Percentiles rank a stretch among this genome's conserved stretches.
Conservation (phyloP, 2,797 vertebrate genomes). For the Sebastiscus albofasciatus region DNA sequence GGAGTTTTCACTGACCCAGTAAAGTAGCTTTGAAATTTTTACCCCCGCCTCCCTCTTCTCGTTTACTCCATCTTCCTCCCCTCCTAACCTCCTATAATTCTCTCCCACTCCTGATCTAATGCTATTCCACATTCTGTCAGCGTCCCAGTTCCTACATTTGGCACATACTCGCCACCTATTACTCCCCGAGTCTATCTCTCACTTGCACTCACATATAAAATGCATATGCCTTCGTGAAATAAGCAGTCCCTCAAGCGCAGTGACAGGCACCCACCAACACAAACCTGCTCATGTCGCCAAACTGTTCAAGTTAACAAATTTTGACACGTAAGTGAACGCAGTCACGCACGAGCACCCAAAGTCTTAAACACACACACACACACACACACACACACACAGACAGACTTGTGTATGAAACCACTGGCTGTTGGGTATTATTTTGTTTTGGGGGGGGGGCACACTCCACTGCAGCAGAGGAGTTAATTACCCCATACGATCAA, state of each 20-base stretch:
- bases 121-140: constrained; percentile 61
- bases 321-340: constrained; percentile 44
- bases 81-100: constrained; percentile 65
- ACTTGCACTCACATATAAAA: constrained; percentile 64
- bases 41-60: constrained; percentile 12
- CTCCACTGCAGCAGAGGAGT: constrained; percentile 70
- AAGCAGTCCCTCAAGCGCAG: constrained; percentile 57
- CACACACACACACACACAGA: background rate
- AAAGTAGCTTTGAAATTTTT: constrained; percentile 71
- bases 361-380: constrained; percentile 14
- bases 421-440: constrained; percentile 46
- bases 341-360: constrained; percentile 30
- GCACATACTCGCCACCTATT: constrained; percentile 62
- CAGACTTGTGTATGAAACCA: constrained; percentile 20
- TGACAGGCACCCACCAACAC: constrained; percentile 59
- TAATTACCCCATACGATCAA: constrained; percentile 84
- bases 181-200: constrained; percentile 64
- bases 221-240: constrained; percentile 56
- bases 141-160: constrained; percentile 63
- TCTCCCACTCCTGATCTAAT: constrained; percentile 64
- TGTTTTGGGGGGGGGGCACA: constrained; percentile 24
- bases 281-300: constrained; percentile 52
- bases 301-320: constrained; percentile 66
- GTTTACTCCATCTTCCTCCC: constrained; percentile 47
- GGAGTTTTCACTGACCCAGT: constrained; percentile 68